Conservation (phyloP, 2,797 vertebrate species). For the Myripristis jacobus region DNA sequence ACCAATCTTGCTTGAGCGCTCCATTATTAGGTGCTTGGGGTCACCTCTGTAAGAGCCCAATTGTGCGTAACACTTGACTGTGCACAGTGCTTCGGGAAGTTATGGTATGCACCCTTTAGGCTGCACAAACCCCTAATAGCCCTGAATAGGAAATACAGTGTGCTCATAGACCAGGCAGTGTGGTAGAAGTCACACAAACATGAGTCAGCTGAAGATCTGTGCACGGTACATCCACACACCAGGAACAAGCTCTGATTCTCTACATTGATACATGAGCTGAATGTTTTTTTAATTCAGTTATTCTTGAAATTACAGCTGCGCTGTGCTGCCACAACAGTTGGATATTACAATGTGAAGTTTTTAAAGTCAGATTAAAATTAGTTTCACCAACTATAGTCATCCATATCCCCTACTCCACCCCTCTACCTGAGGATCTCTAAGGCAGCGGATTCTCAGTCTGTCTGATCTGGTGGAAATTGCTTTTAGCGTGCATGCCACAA, state of each 20-base stretch:
- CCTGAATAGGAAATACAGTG: conserved; percentile 3
- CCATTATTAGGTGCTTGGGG: neutral
- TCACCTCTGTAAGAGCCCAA: neutral
- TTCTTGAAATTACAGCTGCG: neutral
- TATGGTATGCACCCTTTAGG: neutral
- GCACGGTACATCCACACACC: neutral
- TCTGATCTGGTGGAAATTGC: neutral
- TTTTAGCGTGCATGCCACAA: neutral
- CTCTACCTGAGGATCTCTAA: neutral
- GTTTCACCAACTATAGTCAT: neutral
- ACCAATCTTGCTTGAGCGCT: neutral
- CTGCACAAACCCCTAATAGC: conserved; percentile 1
- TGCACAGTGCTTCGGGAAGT: neutral
- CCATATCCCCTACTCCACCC: neutral
- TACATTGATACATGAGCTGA: too few relatives aligned
- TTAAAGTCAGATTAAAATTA: too few relatives aligned
- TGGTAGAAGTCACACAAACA: neutral
- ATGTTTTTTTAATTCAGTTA: neutral
- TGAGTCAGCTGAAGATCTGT: neutral
- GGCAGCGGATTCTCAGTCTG: neutral
- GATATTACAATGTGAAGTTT: neutral
- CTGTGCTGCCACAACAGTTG: neutral
- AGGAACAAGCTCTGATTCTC: too few relatives aligned
- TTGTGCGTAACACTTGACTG: neutral
- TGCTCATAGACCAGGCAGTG: neutral